Percentiles rank a stretch among this genome's conserved stretches.
Evolutionary conservation across 1,140 invertebrate species (phyloP).

Genomic region (Brachionus paranguensis): DNA sequence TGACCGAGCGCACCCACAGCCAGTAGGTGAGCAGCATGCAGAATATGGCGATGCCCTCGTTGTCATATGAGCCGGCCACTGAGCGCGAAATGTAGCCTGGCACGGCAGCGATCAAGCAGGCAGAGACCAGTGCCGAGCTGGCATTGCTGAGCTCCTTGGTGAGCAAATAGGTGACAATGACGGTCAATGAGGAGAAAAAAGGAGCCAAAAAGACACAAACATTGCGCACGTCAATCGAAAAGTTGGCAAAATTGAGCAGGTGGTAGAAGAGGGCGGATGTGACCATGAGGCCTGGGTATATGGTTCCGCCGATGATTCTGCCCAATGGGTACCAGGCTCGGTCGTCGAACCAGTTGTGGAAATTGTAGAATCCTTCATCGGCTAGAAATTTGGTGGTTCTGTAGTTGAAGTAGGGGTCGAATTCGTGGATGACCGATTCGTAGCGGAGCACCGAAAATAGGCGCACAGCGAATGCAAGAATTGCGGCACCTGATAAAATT

Average conservation of each 20-base stretch:
- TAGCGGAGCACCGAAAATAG: slow-evolving; percentile 92
- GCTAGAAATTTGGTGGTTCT: slow-evolving; percentile 86
- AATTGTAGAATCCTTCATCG: slow-evolving; percentile 92
- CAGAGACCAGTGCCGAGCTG: slow-evolving; percentile 82
- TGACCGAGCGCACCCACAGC: slow-evolving; percentile 93
- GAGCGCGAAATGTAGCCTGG: slow-evolving; percentile 94
- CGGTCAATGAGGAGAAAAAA: slow-evolving; percentile 90
- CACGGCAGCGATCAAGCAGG: slow-evolving; percentile 89
- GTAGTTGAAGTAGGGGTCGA: slow-evolving; percentile 98
- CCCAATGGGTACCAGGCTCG: slow-evolving; percentile 95
- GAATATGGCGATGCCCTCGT: slow-evolving; percentile 97
- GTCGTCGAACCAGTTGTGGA: slow-evolving; percentile 99
- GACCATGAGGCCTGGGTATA: slow-evolving; percentile 92
- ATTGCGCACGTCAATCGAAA: slow-evolving; percentile 91
- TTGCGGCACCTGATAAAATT: slow-evolving; percentile 79
- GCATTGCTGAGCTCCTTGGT: slow-evolving; percentile 91
- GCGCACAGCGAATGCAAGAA: slow-evolving; percentile 86
- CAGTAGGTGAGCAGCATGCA: slow-evolving; percentile 96
- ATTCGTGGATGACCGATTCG: slow-evolving; percentile 96
- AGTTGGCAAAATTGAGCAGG: slow-evolving; percentile 77
- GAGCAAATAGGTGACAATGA: slow-evolving; percentile 85
- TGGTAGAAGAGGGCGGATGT: slow-evolving; percentile 88
- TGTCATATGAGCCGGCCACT: slow-evolving; percentile 94
- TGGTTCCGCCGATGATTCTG: slow-evolving; percentile 85
- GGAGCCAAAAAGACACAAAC: slow-evolving; percentile 96